phyloP scores from a whole-genome alignment of 2,797 vertebrate genomes.

The Crenuchus spilurus region DNA sequence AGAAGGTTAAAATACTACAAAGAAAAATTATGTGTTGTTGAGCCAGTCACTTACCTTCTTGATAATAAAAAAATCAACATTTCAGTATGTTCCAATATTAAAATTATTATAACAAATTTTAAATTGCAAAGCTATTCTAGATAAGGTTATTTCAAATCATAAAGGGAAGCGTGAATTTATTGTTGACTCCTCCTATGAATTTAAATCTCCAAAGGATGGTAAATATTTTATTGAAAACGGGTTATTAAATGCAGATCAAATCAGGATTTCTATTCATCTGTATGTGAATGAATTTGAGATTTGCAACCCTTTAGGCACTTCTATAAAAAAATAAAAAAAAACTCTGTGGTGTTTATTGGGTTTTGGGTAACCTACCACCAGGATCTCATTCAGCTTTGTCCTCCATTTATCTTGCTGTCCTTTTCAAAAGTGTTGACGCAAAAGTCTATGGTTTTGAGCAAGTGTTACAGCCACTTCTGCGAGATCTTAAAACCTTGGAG shows the following conservation, averaged over 20 bases:
- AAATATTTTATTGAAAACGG: slow-evolving; percentile 6
- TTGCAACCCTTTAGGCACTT: slow-evolving; percentile 20
- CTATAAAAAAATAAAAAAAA: slow-evolving; percentile 15
- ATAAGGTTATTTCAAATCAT: slow-evolving; percentile 4
- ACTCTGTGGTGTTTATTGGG: slow-evolving; percentile 25
- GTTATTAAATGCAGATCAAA: slow-evolving; percentile 13
- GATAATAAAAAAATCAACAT: slow-evolving; percentile 1
- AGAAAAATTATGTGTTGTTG: neutral
- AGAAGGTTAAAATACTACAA: neutral
- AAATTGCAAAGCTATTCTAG: slow-evolving; percentile 10
- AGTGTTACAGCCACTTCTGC: too few relatives aligned
- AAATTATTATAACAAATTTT: neutral
- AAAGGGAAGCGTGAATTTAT: neutral
- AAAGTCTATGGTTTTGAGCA: too few relatives aligned
- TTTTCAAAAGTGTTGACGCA: slow-evolving; percentile 27
- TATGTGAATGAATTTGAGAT: slow-evolving; percentile 5
- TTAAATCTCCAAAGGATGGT: too few relatives aligned
- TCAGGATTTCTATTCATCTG: neutral
- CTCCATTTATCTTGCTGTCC: slow-evolving; percentile 10
- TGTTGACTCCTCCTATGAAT: neutral
- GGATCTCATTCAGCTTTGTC: slow-evolving; percentile 11
- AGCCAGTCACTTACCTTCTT: slow-evolving; percentile 23
- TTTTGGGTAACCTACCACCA: slow-evolving; percentile 22
- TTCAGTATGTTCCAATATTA: slow-evolving; percentile 18
- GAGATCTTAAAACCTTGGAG: slow-evolving; percentile 23